Evolutionary conservation across 2,888 invertebrate genomes (phyloP), one percentile per base, ranked within the genome.

Genomic region (Caenorhabditis sp.): DNA sequence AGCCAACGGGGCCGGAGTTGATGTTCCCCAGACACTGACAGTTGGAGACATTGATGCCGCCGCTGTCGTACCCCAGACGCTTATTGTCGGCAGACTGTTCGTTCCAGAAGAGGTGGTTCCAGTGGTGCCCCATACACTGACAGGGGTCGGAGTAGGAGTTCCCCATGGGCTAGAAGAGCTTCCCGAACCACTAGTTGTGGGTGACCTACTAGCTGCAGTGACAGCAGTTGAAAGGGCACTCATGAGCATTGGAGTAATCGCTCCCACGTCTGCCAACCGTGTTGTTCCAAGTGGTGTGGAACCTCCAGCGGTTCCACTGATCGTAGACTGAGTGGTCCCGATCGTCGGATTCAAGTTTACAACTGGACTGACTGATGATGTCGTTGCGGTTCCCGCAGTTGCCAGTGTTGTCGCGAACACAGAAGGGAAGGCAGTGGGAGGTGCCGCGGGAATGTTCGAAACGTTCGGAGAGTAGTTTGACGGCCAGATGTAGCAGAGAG

Each of bases 401-500:
- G 39, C 13, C 43, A 43, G 2, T 2, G 43, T 43, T 3, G 13
- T 46, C 5, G 43, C 7, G 0, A 46, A 20, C 7, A 39, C 9
- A 22, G 32, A n/a, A 13, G 45, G 32, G 1, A 17, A 22, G 2
- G 3, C 9, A 11, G 46, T 2, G 7, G 45, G 24, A 32, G 59
- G 11, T 6, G 22, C 56, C 9, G 35, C 6, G 5, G 56, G 27
- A 11, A 71, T 71, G 17, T 53, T 59, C 5, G 71, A 71, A 1
- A 22, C 41, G 22, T 71, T 71, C 15, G 71, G 65, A 48, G 53
- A 17, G 52, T 77, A 77, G 26, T 48, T 45, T 3, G 61, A 7
- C 2, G 77, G 43, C 80, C 80, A 80, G 41, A 80, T 80, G 46
- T 78, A 80, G 65, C 80, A 80, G 9, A 80, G 52, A 46, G 78